These are phyloP conservation scores for Enteromius thamalakanensis DNA, from an alignment of 2,797 vertebrate species.

Conservation along the genomic window DNA sequence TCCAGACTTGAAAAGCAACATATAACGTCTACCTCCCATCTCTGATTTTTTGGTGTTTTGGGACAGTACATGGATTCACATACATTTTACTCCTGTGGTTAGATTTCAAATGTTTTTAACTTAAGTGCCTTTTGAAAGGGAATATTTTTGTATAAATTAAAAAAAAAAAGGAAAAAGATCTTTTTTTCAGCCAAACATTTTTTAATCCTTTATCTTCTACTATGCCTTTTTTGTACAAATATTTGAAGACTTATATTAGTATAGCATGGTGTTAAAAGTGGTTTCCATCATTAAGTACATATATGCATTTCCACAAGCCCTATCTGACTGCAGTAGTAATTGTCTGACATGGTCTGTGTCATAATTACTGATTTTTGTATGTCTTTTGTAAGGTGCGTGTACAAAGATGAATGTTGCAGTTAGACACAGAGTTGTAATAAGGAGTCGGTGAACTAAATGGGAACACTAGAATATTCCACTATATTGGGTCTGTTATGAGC, in stretches of 20 bases:
- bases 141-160: conserved; percentile 59
- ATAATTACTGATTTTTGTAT: not conserved
- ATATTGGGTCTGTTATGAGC: not conserved
- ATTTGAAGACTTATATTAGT: conserved; percentile 19
- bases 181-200: conserved; percentile 34
- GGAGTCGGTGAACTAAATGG: not conserved
- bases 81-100: conserved; percentile 48
- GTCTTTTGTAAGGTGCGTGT: conserved; percentile 7
- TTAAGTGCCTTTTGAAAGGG: conserved; percentile 57
- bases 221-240: conserved; percentile 48
- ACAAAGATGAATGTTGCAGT: not conserved
- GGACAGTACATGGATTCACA: conserved; percentile 48
- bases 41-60: conserved; percentile 79
- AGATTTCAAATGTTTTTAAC: conserved; percentile 51
- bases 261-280: conserved; percentile 3
- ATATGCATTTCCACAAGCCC: conserved; percentile 44
- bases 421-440: not conserved
- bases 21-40: conserved; percentile 87
- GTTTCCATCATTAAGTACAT: conserved; percentile 6
- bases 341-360: conserved; percentile 23
- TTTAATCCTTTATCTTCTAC: not conserved
- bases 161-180: conserved; percentile 7
- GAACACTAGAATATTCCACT: not conserved
- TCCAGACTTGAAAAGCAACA: conserved; percentile 63
- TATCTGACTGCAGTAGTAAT: conserved; percentile 55